Evolutionary conservation across 2,888 invertebrate genomes (phyloP).

Genomic region (Nomada fabriciana): DNA sequence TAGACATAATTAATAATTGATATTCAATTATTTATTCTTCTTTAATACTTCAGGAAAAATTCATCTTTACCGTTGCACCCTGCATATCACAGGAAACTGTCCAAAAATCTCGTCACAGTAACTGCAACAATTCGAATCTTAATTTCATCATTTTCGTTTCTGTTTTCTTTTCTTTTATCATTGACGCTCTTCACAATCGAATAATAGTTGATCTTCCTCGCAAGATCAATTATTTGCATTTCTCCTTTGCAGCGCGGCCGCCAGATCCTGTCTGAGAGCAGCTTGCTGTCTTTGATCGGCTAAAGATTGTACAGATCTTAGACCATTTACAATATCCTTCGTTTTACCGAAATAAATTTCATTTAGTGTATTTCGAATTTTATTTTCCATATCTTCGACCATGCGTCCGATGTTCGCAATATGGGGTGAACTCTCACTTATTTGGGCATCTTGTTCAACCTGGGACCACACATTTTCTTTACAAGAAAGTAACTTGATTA

Average conservation of each 20-base stretch:
- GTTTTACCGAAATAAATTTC: conserved; percentile 99
- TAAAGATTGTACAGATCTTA: conserved; percentile 93
- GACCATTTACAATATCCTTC: conserved; percentile 98
- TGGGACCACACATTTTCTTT: conserved; percentile 76
- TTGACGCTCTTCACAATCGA: conserved; percentile 47
- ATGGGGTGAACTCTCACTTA: conserved; percentile 97
- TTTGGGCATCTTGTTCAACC: conserved; percentile 95
- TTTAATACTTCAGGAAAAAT: conserved; percentile 59
- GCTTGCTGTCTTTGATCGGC: conserved; percentile 94
- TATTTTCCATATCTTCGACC: conserved; percentile 99
- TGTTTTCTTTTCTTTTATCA: conserved; percentile 36
- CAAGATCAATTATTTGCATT: conserved; percentile 88
- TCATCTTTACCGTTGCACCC: conserved; percentile 56
- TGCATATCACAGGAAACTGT: conserved; percentile 52
- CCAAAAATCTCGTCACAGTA: conserved; percentile 35
- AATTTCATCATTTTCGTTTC: conserved; percentile 54
- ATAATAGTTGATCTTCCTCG: conserved; percentile 63
- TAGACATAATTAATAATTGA: conserved; percentile 56
- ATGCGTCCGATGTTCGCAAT: conserved; percentile 99
- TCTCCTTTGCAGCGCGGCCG: conserved; percentile 92
- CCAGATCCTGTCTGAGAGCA: conserved; percentile 94
- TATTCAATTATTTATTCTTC: conserved; percentile 52
- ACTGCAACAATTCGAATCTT: conserved; percentile 42
- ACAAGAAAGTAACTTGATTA: neutral
- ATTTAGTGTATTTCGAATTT: conserved; percentile 98